phyloP scores from a whole-genome alignment of 2,888 invertebrate genomes.

The Ectemnius continuus region DNA sequence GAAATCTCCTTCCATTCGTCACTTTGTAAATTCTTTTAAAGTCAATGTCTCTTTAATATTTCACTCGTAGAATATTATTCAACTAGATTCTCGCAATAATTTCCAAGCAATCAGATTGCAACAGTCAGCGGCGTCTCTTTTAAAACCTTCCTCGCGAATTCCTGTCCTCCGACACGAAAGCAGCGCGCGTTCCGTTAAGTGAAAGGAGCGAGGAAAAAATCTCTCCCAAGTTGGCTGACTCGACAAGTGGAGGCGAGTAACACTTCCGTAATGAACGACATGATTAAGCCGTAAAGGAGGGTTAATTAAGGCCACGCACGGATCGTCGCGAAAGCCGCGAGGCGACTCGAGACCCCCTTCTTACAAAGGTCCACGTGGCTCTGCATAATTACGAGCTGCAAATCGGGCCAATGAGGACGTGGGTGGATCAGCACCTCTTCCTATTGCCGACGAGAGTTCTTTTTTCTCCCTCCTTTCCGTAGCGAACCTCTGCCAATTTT shows the following conservation, averaged over 20 bases:
- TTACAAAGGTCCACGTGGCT: constrained; percentile 32
- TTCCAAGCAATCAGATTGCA: too few species aligned
- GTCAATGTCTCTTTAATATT: too few species aligned
- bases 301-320: constrained; percentile 40
- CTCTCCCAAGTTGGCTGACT: background rate
- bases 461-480: background rate
- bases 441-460: constrained; percentile 23
- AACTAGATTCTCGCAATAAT: too few species aligned
- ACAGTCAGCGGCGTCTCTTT: too few species aligned
- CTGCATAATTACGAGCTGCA: constrained; percentile 36
- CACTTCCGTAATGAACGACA: constrained; percentile 7
- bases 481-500: background rate
- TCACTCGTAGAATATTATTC: too few species aligned
- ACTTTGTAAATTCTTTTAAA: too few species aligned
- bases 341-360: constrained; percentile 14
- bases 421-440: constrained; percentile 42
- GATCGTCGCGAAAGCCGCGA: constrained; percentile 10
- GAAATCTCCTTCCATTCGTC: too few species aligned
- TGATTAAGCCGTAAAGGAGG: constrained; percentile 17
- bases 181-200: background rate
- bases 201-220: background rate
- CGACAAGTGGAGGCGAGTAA: background rate
- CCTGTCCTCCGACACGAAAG: background rate
- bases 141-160: too few species aligned
- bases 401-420: constrained; percentile 18